Evolutionary conservation across 2,888 invertebrate genomes (phyloP).

Genomic region (Zygogramma bicolorata): DNA sequence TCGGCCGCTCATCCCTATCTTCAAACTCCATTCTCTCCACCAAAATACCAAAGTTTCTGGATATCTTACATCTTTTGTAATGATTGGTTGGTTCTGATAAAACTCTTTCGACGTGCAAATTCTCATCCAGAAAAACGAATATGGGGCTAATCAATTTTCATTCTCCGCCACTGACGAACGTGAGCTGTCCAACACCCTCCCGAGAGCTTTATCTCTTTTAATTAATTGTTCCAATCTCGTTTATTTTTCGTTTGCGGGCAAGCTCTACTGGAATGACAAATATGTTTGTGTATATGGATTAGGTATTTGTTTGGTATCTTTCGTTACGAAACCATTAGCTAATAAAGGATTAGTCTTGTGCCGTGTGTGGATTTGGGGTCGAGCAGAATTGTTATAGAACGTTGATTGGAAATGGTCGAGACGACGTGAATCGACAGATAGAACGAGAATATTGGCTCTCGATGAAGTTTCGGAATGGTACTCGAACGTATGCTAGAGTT

Average conservation of each 20-base stretch:
- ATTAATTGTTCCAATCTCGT: slow-evolving; percentile 26
- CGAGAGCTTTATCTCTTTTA: slow-evolving; percentile 26
- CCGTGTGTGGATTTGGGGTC: background rate
- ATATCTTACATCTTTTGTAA: no score
- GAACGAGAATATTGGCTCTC: no score
- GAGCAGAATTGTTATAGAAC: background rate
- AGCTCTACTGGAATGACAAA: slow-evolving; percentile 21
- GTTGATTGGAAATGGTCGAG: background rate
- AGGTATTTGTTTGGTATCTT: slow-evolving; percentile 5
- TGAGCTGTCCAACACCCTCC: slow-evolving; percentile 15
- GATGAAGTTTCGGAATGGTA: no score
- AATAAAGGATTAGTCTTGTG: background rate
- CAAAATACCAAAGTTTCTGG: no score
- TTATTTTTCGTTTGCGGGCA: slow-evolving; percentile 12
- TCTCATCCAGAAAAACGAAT: background rate
- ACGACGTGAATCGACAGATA: background rate
- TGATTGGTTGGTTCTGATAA: no score
- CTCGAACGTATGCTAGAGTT: no score
- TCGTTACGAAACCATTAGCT: slow-evolving; percentile 7
- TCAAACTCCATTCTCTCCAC: no score
- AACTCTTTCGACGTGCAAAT: no score
- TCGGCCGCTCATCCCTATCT: no score
- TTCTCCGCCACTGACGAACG: slow-evolving; percentile 11
- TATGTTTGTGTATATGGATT: slow-evolving; percentile 16
- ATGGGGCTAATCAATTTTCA: background rate